Conservation (phyloP, 2,113 vertebrate genomes). For the Heteronetta atricapilla region DNA sequence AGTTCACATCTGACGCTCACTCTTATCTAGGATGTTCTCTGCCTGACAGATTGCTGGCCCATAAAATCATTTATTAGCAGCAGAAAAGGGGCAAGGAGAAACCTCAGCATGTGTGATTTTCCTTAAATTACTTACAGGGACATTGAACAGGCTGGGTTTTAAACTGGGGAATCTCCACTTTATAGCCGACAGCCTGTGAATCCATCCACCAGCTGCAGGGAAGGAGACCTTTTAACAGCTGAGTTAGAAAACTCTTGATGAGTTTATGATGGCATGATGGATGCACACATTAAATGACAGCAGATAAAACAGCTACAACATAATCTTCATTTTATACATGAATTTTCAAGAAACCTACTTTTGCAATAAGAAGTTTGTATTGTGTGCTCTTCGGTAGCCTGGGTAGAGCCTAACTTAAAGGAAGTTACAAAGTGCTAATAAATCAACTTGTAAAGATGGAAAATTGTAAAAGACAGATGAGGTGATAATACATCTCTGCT, state of each 20-base stretch:
- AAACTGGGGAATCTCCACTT: background rate
- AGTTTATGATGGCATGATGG: background rate
- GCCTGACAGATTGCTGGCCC: background rate
- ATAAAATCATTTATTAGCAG: background rate
- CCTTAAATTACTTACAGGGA: background rate
- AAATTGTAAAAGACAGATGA: background rate
- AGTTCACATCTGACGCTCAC: background rate
- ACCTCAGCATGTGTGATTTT: background rate
- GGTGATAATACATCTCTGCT: background rate
- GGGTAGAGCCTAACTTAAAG: background rate
- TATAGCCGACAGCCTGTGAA: background rate
- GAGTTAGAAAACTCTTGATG: background rate
- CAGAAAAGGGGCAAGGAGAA: background rate
- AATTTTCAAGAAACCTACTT: background rate
- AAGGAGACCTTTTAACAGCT: background rate
- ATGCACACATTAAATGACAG: background rate
- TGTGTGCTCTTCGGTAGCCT: background rate
- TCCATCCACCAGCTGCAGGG: background rate
- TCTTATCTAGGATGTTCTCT: background rate
- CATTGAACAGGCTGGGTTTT: background rate
- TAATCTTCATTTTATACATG: background rate
- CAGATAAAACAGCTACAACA: background rate
- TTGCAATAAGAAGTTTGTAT: background rate
- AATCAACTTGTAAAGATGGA: background rate
- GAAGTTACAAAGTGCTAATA: background rate